Conservation (phyloP, 1,140 invertebrate species). For the Pseudachorutes palmiensis region DNA sequence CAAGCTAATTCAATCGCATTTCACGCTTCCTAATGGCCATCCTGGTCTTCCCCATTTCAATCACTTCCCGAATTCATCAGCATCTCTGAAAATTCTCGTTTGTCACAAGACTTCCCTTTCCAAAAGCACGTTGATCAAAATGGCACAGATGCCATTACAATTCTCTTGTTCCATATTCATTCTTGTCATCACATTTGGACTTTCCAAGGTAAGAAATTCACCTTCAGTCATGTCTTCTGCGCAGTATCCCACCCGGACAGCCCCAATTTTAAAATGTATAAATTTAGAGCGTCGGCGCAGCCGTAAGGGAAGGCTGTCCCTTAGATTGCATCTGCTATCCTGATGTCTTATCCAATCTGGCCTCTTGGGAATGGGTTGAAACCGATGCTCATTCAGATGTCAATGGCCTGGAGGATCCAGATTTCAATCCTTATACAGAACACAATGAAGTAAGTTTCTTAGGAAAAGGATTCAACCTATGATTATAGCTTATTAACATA, state of each 20-base stretch:
- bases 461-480: background rate
- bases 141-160: too few species aligned
- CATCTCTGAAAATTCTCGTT: too few species aligned
- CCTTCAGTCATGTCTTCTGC: too few species aligned
- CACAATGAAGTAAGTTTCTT: slow-evolving; percentile 29
- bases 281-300: background rate
- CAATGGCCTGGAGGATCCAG: slow-evolving; percentile 18
- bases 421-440: slow-evolving; percentile 30
- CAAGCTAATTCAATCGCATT: too few species aligned
- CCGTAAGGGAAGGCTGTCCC: slow-evolving; percentile 16
- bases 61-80: too few species aligned
- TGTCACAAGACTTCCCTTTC: too few species aligned
- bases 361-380: slow-evolving; percentile 34
- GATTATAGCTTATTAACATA: background rate
- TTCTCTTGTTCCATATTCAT: too few species aligned
- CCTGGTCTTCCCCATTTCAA: too few species aligned
- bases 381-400: slow-evolving; percentile 13
- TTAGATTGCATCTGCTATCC: slow-evolving; percentile 32
- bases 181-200: background rate
- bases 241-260: background rate
- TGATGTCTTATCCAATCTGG: slow-evolving; percentile 30
- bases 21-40: too few species aligned
- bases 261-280: background rate
- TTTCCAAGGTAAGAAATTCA: background rate
- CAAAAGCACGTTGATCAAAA: too few species aligned